A percentile compares a stretch with the other conserved stretches of the same genome.
Evolutionary conservation across 2,888 invertebrate species (phyloP).

Genomic region (Troides aeacus): DNA sequence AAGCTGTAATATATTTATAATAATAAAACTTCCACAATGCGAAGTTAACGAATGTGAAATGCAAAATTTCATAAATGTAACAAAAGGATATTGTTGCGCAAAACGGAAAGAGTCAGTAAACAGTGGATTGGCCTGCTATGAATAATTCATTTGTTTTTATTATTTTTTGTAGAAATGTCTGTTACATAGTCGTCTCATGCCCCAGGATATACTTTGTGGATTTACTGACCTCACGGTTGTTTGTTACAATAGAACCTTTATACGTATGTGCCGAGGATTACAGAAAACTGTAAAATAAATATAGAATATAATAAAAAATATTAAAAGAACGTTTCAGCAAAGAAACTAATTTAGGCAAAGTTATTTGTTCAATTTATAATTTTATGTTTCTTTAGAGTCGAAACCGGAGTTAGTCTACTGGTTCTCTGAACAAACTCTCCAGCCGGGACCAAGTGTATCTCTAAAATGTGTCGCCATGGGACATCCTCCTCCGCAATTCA

Average conservation of each 20-base stretch:
- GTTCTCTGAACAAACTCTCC: constrained; percentile 95
- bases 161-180: constrained; percentile 28
- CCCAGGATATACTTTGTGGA: constrained; percentile 18
- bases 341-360: neutral
- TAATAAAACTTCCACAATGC: neutral
- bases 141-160: constrained; percentile 24
- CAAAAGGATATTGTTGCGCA: constrained; percentile 23
- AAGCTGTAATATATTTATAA: neutral
- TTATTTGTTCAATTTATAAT: neutral
- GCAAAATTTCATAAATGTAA: constrained; percentile 12
- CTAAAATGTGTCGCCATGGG: constrained; percentile 97
- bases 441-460: constrained; percentile 94
- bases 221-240: constrained; percentile 1
- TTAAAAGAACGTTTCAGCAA: neutral
- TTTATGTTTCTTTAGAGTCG: constrained; percentile 81
- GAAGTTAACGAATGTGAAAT: constrained; percentile 18
- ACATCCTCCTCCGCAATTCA: constrained; percentile 95
- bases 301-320: too few species aligned
- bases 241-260: neutral
- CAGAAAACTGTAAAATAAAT: too few species aligned
- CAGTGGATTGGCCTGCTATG: constrained; percentile 17
- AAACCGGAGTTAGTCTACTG: constrained; percentile 93
- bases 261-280: too few species aligned
- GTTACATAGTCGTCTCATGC: constrained; percentile 16
- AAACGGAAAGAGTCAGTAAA: constrained; percentile 13